Conservation (phyloP, 2,113 vertebrate species). For the Pimephales promelas region DNA sequence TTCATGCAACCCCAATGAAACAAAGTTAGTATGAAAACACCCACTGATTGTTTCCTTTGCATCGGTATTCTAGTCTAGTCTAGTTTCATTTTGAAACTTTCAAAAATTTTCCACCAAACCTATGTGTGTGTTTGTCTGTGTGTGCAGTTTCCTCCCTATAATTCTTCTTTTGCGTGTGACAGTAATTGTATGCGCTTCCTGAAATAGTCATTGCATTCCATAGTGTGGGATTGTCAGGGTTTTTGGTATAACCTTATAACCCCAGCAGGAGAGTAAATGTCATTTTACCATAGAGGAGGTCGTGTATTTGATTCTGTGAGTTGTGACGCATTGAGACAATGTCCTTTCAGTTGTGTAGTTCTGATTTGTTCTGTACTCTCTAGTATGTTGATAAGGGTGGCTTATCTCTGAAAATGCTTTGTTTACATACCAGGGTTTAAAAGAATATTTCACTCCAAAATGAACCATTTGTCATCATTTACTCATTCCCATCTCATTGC, state of each 20-base stretch:
- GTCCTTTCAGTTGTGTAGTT: background rate
- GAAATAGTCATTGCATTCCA: constrained; percentile 7
- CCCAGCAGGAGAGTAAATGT: constrained; percentile 20
- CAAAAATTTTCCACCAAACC: background rate
- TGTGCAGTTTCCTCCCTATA: background rate
- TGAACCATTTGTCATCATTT: background rate
- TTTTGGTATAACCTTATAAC: background rate
- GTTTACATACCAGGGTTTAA: constrained; percentile 16
- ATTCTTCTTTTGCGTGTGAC: constrained; percentile 3
- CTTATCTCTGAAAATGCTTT: constrained; percentile 8
- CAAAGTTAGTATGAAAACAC: background rate
- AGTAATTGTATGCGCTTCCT: background rate
- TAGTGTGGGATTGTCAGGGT: background rate
- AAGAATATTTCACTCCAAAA: background rate
- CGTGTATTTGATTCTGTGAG: constrained; percentile 3
- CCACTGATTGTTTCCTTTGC: background rate
- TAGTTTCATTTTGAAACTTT: background rate
- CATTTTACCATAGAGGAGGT: constrained; percentile 34
- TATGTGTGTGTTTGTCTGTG: constrained; percentile 9
- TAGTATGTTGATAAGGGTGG: constrained; percentile 11
- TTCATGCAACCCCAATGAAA: background rate
- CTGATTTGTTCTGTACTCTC: constrained; percentile 7
- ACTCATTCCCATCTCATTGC: background rate
- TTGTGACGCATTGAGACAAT: constrained; percentile 7
- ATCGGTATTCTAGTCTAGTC: background rate